These are phyloP conservation scores for Philereme vetulata DNA, from an alignment of 2,888 invertebrate genomes.

Conservation along the genomic window DNA sequence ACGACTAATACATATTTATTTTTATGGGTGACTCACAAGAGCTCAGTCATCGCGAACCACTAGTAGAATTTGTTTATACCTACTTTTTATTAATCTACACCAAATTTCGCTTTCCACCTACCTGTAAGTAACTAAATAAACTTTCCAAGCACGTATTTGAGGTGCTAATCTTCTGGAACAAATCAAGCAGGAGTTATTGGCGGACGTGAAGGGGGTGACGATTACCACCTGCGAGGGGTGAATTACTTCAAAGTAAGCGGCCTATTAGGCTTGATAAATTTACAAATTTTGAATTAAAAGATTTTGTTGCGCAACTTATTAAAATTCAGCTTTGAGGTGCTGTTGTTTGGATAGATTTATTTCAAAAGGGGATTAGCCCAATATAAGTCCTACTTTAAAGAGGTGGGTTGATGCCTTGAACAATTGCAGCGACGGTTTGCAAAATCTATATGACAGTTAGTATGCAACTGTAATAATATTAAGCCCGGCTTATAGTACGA, in stretches of 20 bases:
- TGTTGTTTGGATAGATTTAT: no score
- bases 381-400: no score
- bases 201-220: slow-evolving; percentile 59
- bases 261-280: slow-evolving; percentile 40
- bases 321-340: not conserved
- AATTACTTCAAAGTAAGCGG: slow-evolving; percentile 56
- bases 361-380: no score
- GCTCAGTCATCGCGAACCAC: no score
- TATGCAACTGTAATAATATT: no score
- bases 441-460: no score
- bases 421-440: no score
- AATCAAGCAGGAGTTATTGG: slow-evolving; percentile 59
- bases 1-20: no score
- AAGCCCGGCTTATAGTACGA: no score
- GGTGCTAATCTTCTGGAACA: slow-evolving; percentile 52
- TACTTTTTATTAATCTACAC: slow-evolving; percentile 6
- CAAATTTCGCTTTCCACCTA: slow-evolving; percentile 11
- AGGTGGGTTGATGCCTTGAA: no score
- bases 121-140: slow-evolving; percentile 29
- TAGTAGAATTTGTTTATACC: no score
- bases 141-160: slow-evolving; percentile 45
- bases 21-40: no score
- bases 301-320: not conserved
- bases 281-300: not conserved
- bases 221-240: slow-evolving; percentile 55